Evolutionary conservation across 2,797 vertebrate species (phyloP), one percentile per base, ranked within the genome.

Genomic region (Schizopygopsis pylzovi): DNA sequence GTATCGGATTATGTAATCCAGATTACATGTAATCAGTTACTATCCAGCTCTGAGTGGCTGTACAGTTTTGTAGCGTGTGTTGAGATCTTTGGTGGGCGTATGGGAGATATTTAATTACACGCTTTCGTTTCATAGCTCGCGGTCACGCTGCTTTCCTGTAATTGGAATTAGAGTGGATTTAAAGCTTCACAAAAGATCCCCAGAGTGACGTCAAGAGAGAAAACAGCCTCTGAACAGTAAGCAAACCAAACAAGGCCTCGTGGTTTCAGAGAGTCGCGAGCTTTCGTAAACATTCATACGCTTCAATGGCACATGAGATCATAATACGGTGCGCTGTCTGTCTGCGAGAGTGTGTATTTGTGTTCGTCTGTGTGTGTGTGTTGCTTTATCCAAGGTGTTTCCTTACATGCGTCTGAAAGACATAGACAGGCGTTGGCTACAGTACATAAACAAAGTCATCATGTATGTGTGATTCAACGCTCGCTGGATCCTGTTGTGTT

Each of bases 351-450:
- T n/a, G 67, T 71, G 43, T 83, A 43, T 84, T 79, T 81, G 70
- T 82, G 73, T 47, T 47, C 43, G 33, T 70, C 73, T 56, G 63
- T 65, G 54, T 87, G 37, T 45, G 37, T 47, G 67, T 80, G 41
- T 47, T 5, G 43, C 71, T 59, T 47, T 67, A 37, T 67, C 86
- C 77, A 81, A 88, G 88, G 89, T 87, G 89, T 89, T 88, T 84
- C 54, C 83, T 87, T 89, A 87, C 72, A 82, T 84, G 45, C 59
- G 84, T 86, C 67, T 87, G 87, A 87, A 89, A 90, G 73, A 86
- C 89, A 81, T 82, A 80, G 75, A 86, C 82, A 88, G 89, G 88
- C 63, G 85, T 89, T 88, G 80, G 81, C 85, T 87, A 73, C 56
- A 86, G 67, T 75, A 86, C 79, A 88, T 84, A 89, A 87, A 84